phyloP scores from a whole-genome alignment of 92 coral and sea anemone genomes.

The Paramuricea clavata region DNA sequence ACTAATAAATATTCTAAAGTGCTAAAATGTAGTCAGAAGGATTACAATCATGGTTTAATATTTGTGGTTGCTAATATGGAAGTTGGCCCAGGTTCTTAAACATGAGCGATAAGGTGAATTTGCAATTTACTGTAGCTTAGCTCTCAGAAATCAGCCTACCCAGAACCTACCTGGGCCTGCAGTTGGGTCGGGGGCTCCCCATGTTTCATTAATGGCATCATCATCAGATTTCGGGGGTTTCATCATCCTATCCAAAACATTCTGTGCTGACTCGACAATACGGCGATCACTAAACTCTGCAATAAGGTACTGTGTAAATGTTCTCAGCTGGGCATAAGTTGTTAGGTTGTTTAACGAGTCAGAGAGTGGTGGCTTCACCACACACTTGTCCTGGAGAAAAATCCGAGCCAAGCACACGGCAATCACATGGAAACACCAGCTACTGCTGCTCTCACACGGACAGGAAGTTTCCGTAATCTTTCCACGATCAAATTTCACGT shows the following conservation, averaged over 20 bases:
- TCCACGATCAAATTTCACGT: constrained; percentile 92
- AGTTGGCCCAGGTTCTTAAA: too few relatives aligned
- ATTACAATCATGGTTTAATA: too few relatives aligned
- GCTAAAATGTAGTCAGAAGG: too few relatives aligned
- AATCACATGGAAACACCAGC: constrained; percentile 92
- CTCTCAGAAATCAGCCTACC: too few relatives aligned
- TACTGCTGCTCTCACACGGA: constrained; percentile 73
- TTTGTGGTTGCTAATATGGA: too few relatives aligned
- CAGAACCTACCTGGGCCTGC: constrained; percentile 94
- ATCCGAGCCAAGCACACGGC: constrained; percentile 83
- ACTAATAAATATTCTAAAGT: too few relatives aligned
- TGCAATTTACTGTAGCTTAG: too few relatives aligned
- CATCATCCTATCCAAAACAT: constrained; percentile 78
- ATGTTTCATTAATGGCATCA: constrained; percentile 76
- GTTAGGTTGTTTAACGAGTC: constrained; percentile 81
- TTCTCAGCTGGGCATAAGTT: constrained; percentile 83
- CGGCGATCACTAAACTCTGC: constrained; percentile 82
- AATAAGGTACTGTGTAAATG: constrained; percentile 87
- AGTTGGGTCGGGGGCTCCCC: constrained; percentile 99
- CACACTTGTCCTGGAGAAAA: constrained; percentile 47
- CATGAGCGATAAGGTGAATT: too few relatives aligned
- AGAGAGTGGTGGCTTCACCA: constrained; percentile 80
- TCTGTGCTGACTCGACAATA: constrained; percentile 89
- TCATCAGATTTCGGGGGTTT: constrained; percentile 53
- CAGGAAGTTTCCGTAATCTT: constrained; percentile 92